These are phyloP conservation scores for Neocrepidodera transversa DNA, from an alignment of 2,888 invertebrate genomes.

Conservation along the genomic window DNA sequence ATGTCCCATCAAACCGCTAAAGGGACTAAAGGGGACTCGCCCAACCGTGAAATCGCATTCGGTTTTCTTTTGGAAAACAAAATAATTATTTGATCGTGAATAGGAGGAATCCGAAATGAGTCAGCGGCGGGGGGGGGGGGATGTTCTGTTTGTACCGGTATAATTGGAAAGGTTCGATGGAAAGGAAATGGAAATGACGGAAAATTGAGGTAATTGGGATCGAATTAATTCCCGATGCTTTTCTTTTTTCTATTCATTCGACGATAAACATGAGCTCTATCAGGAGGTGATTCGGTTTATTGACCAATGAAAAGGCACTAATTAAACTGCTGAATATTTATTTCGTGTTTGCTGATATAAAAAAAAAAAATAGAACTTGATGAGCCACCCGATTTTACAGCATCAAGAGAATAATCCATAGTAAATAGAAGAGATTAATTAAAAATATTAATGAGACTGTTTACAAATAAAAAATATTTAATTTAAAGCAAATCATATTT, in stretches of 20 bases:
- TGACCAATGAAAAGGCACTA: constrained; percentile 20
- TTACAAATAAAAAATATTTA: background rate
- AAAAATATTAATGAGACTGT: background rate
- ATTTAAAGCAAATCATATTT: too few relatives aligned
- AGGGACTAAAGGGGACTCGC: constrained; percentile 2
- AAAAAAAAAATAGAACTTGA: constrained; percentile 1
- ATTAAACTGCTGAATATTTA: constrained; percentile 19
- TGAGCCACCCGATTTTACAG: background rate
- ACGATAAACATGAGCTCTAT: constrained; percentile 17
- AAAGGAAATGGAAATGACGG: constrained; percentile 27
- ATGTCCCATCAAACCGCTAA: constrained; percentile 4
- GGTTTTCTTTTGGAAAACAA: constrained; percentile 23
- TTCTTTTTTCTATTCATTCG: constrained; percentile 9
- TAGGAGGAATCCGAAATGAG: constrained; percentile 20
- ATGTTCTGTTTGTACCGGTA: constrained; percentile 13
- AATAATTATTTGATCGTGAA: constrained; percentile 26
- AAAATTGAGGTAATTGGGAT: constrained; percentile 28
- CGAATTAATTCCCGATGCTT: constrained; percentile 26
- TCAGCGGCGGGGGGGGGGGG: background rate
- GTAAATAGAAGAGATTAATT: background rate
- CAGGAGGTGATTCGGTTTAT: constrained; percentile 16
- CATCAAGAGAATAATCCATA: background rate
- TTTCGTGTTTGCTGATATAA: background rate
- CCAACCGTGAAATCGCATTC: constrained; percentile 14
- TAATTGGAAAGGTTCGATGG: constrained; percentile 26